Base-by-base conservation (phyloP, 2,888 invertebrate genomes). In the Blera fallax region DNA sequence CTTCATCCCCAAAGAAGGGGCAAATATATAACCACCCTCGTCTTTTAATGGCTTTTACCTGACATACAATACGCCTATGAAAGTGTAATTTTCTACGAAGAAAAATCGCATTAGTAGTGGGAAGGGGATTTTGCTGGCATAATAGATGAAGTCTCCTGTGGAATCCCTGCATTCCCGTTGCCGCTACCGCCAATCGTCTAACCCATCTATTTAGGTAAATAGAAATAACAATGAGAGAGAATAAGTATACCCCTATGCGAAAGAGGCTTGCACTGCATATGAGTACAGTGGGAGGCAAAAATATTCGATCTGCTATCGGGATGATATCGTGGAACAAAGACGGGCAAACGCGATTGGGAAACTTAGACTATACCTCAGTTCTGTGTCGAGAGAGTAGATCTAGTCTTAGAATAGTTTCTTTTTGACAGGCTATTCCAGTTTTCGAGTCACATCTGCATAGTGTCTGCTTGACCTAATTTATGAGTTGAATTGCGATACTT, bases 31-130 rank as follows among this genome's bases (percentile, higher is more conserved):
- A 81, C 72, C 65, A 65, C 74, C 70, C 76, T 60, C 77, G 76
- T 54, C 81, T 65, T 85, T 81, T 85, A 85, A 85, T 81, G 34
- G 76, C 72, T 76, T 76, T 72, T 81, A 85, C 85, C 85, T 85
- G 85, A 76, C 85, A 81, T 65, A 85, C 64, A 64, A 21, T 77
- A 56, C 58, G 80, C 85, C 85, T 76, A 85, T 85, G 76, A 81
- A 85, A 77, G 72, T 72, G 77, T 85, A 81, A 85, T 85, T 85
- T 85, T 80, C 80, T 37, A 76, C 76, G 62, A 52, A 76, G 34
- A 79, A 79, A 74, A 74, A 79, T 74, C 69, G 69, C 84, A 79
- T 84, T 74, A 69, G 64, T 18, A 10, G 27, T n/a, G 29, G 14
- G 24, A 40, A 24, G 67, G 67, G 78, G 67, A 64, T 73, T 60